Percentiles rank a stretch among this genome's conserved stretches.
phyloP scores from a whole-genome alignment of 2,888 invertebrate genomes.

The Actias luna region DNA sequence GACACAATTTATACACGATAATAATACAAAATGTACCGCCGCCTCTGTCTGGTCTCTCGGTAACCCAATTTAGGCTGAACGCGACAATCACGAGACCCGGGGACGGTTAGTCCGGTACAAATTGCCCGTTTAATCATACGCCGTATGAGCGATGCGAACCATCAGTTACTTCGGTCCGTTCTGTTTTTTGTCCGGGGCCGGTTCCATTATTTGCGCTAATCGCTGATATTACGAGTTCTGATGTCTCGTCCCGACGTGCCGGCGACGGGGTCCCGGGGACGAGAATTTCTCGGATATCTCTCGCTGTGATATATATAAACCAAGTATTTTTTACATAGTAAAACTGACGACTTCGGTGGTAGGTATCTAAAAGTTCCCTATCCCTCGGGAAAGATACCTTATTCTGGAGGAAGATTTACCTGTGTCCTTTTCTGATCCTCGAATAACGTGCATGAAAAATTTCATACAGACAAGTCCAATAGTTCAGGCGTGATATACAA shows the following conservation, averaged over 20 bases:
- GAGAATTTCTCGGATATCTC: background rate
- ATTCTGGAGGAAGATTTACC: too few relatives aligned
- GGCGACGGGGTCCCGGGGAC: background rate
- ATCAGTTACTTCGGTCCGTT: conserved; percentile 37
- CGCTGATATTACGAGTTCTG: conserved; percentile 51
- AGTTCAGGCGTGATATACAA: too few relatives aligned
- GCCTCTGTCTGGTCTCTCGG: conserved; percentile 1
- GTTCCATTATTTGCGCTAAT: conserved; percentile 42
- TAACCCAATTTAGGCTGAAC: conserved; percentile 3
- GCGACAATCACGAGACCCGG: conserved; percentile 8
- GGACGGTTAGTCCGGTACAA: conserved; percentile 11
- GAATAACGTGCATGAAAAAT: too few relatives aligned
- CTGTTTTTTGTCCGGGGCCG: conserved; percentile 17
- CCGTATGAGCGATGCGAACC: conserved; percentile 55
- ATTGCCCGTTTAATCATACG: conserved; percentile 54
- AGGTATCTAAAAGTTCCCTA: too few relatives aligned
- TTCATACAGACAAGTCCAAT: too few relatives aligned
- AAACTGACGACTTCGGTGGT: too few relatives aligned
- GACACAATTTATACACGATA: background rate
- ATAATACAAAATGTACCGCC: conserved; percentile 1
- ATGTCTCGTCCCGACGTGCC: conserved; percentile 27
- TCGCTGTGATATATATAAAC: background rate
- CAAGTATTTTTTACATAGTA: too few relatives aligned
- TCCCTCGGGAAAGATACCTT: too few relatives aligned
- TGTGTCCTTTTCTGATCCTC: too few relatives aligned